phyloP scores from a whole-genome alignment of 2,888 invertebrate genomes.

The Acrobasis consociella region DNA sequence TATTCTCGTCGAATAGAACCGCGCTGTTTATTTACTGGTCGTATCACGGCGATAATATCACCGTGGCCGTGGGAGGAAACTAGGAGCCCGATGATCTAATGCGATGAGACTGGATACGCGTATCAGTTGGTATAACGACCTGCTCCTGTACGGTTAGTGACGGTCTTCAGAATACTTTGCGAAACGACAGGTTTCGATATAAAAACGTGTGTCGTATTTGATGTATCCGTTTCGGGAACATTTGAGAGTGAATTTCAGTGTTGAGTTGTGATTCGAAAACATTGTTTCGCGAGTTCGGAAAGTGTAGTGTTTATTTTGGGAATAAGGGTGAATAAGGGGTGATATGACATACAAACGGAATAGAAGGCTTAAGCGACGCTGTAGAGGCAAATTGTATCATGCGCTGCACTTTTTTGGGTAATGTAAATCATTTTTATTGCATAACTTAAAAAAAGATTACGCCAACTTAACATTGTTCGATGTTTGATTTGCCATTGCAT shows the following conservation, averaged over 20 bases:
- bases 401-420: constrained; percentile 66
- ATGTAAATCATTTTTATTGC: constrained; percentile 27
- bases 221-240: not conserved
- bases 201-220: not conserved
- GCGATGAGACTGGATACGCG: constrained; percentile 18
- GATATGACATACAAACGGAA: constrained; percentile 51
- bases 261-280: not conserved
- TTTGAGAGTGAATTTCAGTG: no score
- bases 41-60: constrained; percentile 34
- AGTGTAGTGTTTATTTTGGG: constrained; percentile 2
- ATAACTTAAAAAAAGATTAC: no score
- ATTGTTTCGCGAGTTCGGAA: not conserved
- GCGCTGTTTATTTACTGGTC: constrained; percentile 50
- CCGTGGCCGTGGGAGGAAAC: constrained; percentile 43
- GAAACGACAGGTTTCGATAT: not conserved
- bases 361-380: constrained; percentile 38
- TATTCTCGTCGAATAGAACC: constrained; percentile 37
- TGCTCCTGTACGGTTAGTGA: constrained; percentile 11
- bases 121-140: constrained; percentile 14
- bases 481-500: no score
- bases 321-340: constrained; percentile 19
- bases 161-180: not conserved
- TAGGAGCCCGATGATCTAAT: constrained; percentile 25
- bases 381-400: constrained; percentile 68
- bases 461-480: no score